Conservation (phyloP, 1,140 invertebrate genomes). For the Drosophila bifasciata region DNA sequence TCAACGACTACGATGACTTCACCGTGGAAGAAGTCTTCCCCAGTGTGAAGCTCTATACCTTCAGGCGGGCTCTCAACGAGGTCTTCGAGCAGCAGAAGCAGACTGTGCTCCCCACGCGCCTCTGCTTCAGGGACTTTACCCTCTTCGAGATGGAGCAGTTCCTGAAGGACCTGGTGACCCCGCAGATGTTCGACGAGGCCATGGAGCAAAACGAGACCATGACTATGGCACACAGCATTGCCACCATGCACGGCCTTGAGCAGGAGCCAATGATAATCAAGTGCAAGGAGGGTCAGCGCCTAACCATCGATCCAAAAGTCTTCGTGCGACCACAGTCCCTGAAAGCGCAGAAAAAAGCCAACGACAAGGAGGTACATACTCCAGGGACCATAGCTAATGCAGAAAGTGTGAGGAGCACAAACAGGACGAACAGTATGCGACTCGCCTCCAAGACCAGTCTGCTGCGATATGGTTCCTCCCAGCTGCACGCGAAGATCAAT, state of each 20-base stretch:
- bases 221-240: slow-evolving; percentile 1
- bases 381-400: no score
- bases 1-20: slow-evolving; percentile 55
- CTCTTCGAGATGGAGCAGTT: slow-evolving; percentile 69
- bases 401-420: no score
- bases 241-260: background rate
- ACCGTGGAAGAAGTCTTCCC: slow-evolving; percentile 57
- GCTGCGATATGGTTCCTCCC: background rate
- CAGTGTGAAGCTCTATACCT: slow-evolving; percentile 51
- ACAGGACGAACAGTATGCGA: no score
- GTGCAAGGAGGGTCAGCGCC: slow-evolving; percentile 7
- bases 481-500: no score
- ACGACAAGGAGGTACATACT: background rate
- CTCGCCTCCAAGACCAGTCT: background rate
- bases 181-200: slow-evolving; percentile 39
- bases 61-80: slow-evolving; percentile 50
- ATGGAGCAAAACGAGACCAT: background rate
- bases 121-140: slow-evolving; percentile 78
- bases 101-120: slow-evolving; percentile 52
- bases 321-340: slow-evolving; percentile 67
- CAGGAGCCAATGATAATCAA: background rate
- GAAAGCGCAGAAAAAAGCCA: slow-evolving; percentile 38
- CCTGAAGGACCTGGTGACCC: slow-evolving; percentile 57
- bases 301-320: slow-evolving; percentile 33
- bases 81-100: slow-evolving; percentile 60